Conservation (phyloP, 1,140 invertebrate species). For the Drosophila ogumai region DNA sequence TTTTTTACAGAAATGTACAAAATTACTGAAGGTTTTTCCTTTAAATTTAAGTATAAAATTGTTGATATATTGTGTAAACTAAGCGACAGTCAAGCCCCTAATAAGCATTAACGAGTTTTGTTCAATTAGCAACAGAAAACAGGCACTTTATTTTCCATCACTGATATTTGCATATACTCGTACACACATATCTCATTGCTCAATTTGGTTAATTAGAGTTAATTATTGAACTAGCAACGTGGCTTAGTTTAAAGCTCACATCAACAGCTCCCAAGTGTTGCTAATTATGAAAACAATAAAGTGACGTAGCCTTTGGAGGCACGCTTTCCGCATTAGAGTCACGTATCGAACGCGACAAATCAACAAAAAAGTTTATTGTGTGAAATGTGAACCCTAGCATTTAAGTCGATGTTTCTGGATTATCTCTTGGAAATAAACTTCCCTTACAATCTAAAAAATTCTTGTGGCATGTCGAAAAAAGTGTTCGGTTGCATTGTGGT, state of each 20-base stretch:
- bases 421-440: neutral
- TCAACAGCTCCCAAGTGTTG: constrained; percentile 12
- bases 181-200: neutral
- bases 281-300: constrained; percentile 43
- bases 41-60: neutral
- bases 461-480: constrained; percentile 36
- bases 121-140: constrained; percentile 27
- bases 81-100: neutral
- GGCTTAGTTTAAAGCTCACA: constrained; percentile 37
- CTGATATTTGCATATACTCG: neutral
- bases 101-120: neutral
- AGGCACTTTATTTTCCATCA: neutral
- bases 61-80: neutral
- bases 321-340: constrained; percentile 42
- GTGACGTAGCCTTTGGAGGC: constrained; percentile 36
- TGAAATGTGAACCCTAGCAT: constrained; percentile 2
- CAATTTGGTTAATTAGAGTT: constrained; percentile 11
- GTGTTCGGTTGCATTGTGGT: constrained; percentile 50
- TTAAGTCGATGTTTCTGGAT: constrained; percentile 27
- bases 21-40: neutral
- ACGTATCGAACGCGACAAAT: constrained; percentile 4
- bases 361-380: constrained; percentile 7
- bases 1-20: neutral
- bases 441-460: constrained; percentile 23
- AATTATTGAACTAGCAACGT: constrained; percentile 36